These are phyloP conservation scores for Amblyopsis rosae DNA, from an alignment of 2,113 vertebrate genomes.

Conservation along the genomic window DNA sequence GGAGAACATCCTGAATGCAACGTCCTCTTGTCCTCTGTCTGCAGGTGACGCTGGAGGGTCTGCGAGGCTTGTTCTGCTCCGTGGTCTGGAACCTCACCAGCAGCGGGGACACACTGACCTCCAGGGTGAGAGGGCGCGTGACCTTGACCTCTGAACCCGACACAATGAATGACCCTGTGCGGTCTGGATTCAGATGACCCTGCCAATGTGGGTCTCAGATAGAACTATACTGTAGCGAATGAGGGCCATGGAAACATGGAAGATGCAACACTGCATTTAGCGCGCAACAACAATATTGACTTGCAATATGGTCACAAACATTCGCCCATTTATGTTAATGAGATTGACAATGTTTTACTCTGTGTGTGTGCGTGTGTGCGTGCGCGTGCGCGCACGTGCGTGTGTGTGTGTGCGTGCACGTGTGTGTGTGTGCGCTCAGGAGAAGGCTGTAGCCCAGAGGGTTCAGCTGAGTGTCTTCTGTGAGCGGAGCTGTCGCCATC, in stretches of 20 bases:
- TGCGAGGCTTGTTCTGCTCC: conserved; percentile 82
- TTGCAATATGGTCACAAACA: too few relatives aligned
- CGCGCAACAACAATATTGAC: too few relatives aligned
- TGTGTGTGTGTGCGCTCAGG: conserved; percentile 57
- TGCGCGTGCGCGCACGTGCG: too few relatives aligned
- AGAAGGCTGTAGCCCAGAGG: conserved; percentile 72
- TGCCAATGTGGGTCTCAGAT: too few relatives aligned
- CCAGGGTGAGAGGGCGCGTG: conserved; percentile 74
- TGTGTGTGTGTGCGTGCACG: too few relatives aligned
- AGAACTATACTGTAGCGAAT: too few relatives aligned
- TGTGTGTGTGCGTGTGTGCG: not conserved
- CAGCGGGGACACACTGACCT: conserved; percentile 65
- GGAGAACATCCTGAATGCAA: not conserved
- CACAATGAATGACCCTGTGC: not conserved
- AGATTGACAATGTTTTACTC: too few relatives aligned
- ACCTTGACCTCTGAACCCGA: not conserved
- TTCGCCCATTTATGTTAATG: too few relatives aligned
- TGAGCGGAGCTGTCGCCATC: conserved; percentile 75
- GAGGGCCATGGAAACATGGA: too few relatives aligned
- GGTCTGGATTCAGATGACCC: not conserved
- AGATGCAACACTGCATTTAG: too few relatives aligned
- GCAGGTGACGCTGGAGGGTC: conserved; percentile 80
- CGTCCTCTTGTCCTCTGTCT: conserved; percentile 19
- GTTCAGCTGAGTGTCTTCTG: conserved; percentile 78
- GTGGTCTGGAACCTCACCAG: conserved; percentile 84